phyloP scores from a whole-genome alignment of 2,797 vertebrate genomes.

The Onychomys arenicola region DNA sequence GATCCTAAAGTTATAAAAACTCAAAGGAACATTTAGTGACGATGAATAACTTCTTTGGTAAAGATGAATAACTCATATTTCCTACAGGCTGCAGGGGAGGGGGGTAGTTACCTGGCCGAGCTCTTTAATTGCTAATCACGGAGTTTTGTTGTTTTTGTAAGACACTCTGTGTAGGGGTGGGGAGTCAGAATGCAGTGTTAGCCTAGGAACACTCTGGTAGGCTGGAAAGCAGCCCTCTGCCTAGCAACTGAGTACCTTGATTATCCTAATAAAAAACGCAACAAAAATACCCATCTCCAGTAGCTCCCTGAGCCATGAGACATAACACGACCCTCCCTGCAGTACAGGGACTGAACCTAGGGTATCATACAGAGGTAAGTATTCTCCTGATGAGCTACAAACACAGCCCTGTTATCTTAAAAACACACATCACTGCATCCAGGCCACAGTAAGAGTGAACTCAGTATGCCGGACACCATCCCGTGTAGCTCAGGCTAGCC shows the following conservation, averaged over 20 bases:
- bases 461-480: background rate
- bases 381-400: no score
- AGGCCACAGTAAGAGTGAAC: background rate
- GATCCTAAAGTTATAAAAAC: conserved; percentile 76
- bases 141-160: background rate
- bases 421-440: accelerated
- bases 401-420: background rate
- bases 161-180: background rate
- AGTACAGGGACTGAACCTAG: background rate
- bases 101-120: background rate
- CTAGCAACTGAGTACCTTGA: background rate
- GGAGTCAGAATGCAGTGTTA: background rate
- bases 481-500: background rate
- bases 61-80: conserved; percentile 61
- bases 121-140: background rate
- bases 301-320: background rate
- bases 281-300: background rate
- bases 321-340: accelerated
- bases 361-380: background rate
- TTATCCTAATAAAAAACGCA: background rate
- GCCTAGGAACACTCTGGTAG: background rate
- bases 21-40: conserved; percentile 64
- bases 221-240: background rate
- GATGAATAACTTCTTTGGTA: conserved; percentile 72
- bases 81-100: background rate